phyloP scores from a whole-genome alignment of 2,113 vertebrate genomes.

The Pavo muticus region DNA sequence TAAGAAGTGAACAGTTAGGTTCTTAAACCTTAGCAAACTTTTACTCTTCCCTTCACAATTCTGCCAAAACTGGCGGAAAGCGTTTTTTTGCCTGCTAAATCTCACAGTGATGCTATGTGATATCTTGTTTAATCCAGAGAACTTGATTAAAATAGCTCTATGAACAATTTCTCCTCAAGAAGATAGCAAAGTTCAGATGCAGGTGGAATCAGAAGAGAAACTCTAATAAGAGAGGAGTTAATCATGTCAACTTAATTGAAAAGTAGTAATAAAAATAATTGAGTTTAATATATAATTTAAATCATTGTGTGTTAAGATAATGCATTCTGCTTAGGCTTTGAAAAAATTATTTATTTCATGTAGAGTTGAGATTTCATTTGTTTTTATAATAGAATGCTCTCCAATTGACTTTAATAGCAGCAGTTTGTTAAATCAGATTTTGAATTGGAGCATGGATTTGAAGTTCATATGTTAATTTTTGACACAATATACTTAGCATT shows the following conservation, averaged over 20 bases:
- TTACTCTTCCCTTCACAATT: not conserved
- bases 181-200: not conserved
- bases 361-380: constrained; percentile 71
- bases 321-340: constrained; percentile 68
- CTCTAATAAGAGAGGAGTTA: constrained; percentile 51
- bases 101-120: not conserved
- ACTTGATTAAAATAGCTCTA: constrained; percentile 5
- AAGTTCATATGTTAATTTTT: constrained; percentile 68
- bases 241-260: constrained; percentile 75
- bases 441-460: constrained; percentile 54
- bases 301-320: constrained; percentile 67
- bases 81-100: not conserved
- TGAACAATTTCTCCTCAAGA: not conserved
- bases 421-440: constrained; percentile 75
- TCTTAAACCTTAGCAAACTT: not conserved
- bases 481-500: constrained; percentile 21
- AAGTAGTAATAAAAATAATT: constrained; percentile 82
- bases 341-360: constrained; percentile 74
- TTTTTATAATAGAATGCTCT: constrained; percentile 70
- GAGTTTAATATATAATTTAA: constrained; percentile 82
- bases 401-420: constrained; percentile 75
- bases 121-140: not conserved
- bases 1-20: not conserved
- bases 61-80: not conserved
- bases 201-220: constrained; percentile 10